Base-by-base conservation (phyloP, 2,113 vertebrate genomes). In the Hydrochoerus hydrochaeris region DNA sequence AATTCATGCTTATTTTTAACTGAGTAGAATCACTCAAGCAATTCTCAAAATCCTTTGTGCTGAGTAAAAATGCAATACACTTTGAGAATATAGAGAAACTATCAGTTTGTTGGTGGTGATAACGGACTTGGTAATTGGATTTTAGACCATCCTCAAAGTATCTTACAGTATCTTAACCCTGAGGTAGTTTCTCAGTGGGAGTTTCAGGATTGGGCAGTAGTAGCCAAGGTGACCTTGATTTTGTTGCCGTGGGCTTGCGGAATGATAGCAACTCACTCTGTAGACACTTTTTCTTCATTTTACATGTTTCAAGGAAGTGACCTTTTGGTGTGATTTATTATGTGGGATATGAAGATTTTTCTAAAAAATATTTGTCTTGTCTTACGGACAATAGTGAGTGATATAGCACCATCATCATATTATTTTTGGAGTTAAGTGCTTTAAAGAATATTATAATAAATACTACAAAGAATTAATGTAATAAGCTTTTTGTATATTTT, bases 151-250 rank as follows among this genome's bases (percentile, higher is more conserved):
- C 85, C 63, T 86, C 60, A 35, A 38, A 20, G 30, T 75, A 71
- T 82, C 20, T 92, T 82, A 81, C 20, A 71, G 85, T 90, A 81
- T 96, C 60, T 88, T 60, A 80, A 41, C 87, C 95, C 44, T 6
- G 75, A 95, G 92, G 88, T 81, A 35, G 2, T 90, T 89, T 97
- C 8, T 90, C 67, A 41, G 41, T 90, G 87, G 71, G 90, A 63
- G 82, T 69, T 90, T 86, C 88, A 92, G 67, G 87, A 84, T 58
- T 97, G 90, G 65, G 7, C 30, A 52, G 35, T 52, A 82, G 77
- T 52, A 82, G 77, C 49, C 90, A 96, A 91, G 85, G 90, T 97
- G 95, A 97, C 94, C 92, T 97, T 97, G 90, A 85, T 75, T 95
- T 85, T 97, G 44, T 24, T 94, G 78, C 57, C 30, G 0, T 80